Evolutionary conservation across 1,140 invertebrate genomes (phyloP).

Genomic region (Trichoplusia ni): DNA sequence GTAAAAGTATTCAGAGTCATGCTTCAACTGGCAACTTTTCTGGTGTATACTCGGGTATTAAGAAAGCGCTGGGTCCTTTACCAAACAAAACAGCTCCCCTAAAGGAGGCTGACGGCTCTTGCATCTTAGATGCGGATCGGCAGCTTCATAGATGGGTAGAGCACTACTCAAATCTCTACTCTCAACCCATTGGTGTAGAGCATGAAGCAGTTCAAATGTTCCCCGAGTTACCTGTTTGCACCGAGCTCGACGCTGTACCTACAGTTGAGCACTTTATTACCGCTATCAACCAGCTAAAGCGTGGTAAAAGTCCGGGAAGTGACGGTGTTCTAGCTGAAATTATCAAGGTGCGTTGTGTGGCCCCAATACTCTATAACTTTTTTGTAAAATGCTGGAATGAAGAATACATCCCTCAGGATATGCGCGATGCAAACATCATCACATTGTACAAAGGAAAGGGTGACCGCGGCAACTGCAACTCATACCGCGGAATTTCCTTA

Average conservation of each 20-base stretch:
- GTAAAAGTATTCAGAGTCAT: too few species aligned
- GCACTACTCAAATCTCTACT: conserved; percentile 32
- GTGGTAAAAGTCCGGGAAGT: conserved; percentile 20
- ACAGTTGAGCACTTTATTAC: conserved; percentile 7
- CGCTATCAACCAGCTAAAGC: conserved; percentile 27
- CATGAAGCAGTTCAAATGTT: conserved; percentile 1
- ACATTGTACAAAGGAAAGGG: conserved; percentile 35
- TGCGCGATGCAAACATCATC: conserved; percentile 29
- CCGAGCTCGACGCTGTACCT: conserved; percentile 27
- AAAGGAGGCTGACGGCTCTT: conserved; percentile 28
- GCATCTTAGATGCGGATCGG: conserved; percentile 18
- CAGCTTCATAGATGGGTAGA: conserved; percentile 28
- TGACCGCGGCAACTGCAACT: conserved; percentile 4
- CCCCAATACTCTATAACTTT: conserved; percentile 18
- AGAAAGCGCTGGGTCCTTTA: too few species aligned
- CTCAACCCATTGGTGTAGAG: conserved; percentile 3
- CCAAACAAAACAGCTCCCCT: conserved; percentile 37
- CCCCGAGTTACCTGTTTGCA: conserved; percentile 6
- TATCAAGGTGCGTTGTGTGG: conserved; percentile 15
- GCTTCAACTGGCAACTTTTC: too few species aligned
- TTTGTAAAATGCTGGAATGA: conserved; percentile 27
- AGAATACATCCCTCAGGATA: conserved; percentile 26
- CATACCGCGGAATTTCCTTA: not conserved
- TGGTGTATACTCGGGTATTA: too few species aligned
- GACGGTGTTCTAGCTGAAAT: conserved; percentile 25